A percentile compares a stretch with the other conserved stretches of the same genome.
phyloP scores from a whole-genome alignment of 2,797 vertebrate species.

The Tokudaia tokunoshimensis region DNA sequence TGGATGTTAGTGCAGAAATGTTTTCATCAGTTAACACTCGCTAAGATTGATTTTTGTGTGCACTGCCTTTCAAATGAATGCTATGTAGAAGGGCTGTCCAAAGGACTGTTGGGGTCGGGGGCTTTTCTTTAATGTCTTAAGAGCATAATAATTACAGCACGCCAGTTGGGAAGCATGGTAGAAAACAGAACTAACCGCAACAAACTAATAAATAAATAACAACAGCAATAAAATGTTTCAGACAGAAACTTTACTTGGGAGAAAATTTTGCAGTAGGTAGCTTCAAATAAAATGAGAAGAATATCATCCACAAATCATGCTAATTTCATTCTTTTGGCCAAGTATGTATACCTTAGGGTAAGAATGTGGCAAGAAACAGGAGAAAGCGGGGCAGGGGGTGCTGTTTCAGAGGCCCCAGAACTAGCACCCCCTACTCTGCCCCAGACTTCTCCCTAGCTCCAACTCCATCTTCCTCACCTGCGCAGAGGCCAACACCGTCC shows the following conservation, averaged over 20 bases:
- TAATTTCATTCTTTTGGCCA: conserved; percentile 28
- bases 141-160: conserved; percentile 62
- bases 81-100: conserved; percentile 64
- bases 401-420: background rate
- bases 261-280: conserved; percentile 12
- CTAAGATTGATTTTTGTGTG: conserved; percentile 71
- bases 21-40: conserved; percentile 79
- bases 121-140: conserved; percentile 57
- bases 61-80: conserved; percentile 70
- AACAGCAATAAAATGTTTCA: background rate
- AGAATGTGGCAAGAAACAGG: background rate
- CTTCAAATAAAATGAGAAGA: conserved; percentile 62
- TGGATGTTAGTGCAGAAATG: conserved; percentile 72
- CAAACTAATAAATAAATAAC: background rate
- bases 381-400: background rate
- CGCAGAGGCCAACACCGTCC: background rate
- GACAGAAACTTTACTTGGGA: conserved; percentile 47
- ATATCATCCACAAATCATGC: conserved; percentile 28
- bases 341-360: background rate
- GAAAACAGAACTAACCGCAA: conserved; percentile 21
- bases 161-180: conserved; percentile 48
- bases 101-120: conserved; percentile 43
- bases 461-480: background rate
- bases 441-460: background rate
- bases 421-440: background rate